Evolutionary conservation across 2,888 invertebrate species (phyloP).

Genomic region (Phengaris arion): DNA sequence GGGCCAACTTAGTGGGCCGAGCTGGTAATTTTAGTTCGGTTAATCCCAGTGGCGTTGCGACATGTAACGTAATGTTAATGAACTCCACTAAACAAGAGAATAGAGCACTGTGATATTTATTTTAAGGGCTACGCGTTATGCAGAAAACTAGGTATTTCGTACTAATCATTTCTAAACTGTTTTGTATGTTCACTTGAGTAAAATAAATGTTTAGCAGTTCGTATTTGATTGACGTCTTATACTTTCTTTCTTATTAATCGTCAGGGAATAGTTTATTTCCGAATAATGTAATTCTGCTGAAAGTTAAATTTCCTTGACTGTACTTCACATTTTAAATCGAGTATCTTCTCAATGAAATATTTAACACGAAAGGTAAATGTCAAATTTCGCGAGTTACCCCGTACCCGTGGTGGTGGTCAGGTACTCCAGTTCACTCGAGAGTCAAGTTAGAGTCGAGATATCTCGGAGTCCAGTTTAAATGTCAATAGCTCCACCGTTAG

Average conservation of each 20-base stretch:
- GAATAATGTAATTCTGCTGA: too few species aligned
- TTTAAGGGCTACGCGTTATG: too few species aligned
- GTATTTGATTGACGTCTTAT: too few species aligned
- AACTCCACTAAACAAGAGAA: background rate
- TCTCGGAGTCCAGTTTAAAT: background rate
- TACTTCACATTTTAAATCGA: too few species aligned
- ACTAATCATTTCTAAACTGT: too few species aligned
- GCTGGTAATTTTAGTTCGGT: slow-evolving; percentile 36
- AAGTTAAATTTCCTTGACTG: too few species aligned
- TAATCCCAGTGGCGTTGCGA: slow-evolving; percentile 13
- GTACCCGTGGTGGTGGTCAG: background rate
- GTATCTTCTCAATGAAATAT: background rate
- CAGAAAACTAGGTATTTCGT: too few species aligned
- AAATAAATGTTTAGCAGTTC: too few species aligned
- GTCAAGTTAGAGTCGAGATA: too few species aligned
- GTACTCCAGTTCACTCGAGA: background rate
- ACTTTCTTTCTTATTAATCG: too few species aligned
- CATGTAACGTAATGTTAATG: slow-evolving; percentile 32
- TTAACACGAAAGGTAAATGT: background rate
- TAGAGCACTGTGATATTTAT: background rate
- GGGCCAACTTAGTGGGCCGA: slow-evolving; percentile 48
- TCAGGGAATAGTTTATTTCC: too few species aligned
- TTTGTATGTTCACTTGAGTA: too few species aligned
- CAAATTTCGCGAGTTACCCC: background rate
- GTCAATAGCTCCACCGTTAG: background rate